These are phyloP conservation scores for Sebastes nivosus DNA, from an alignment of 2,797 vertebrate genomes.

Conservation along the genomic window DNA sequence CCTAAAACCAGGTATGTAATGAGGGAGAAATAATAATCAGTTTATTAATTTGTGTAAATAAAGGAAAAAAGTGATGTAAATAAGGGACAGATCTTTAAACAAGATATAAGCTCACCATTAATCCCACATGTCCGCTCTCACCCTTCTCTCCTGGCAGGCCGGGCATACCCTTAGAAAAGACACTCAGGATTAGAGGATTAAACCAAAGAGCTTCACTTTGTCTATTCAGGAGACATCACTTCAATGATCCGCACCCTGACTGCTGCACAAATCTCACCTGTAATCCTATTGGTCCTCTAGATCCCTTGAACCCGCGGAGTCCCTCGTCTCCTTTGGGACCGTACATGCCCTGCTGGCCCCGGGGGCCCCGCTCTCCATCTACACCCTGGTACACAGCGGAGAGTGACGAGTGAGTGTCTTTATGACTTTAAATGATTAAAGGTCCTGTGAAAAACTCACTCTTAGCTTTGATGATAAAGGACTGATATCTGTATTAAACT, in stretches of 20 bases:
- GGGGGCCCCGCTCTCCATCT: constrained; percentile 89
- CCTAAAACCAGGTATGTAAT: constrained; percentile 77
- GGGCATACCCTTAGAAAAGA: constrained; percentile 89
- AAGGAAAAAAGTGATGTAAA: background rate
- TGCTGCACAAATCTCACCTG: constrained; percentile 83
- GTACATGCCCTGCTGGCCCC: constrained; percentile 96
- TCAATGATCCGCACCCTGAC: background rate
- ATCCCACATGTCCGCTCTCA: constrained; percentile 94
- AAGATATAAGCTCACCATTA: constrained; percentile 85
- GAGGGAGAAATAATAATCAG: background rate
- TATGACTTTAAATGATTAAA: background rate
- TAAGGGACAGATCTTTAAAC: background rate
- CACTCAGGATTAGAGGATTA: constrained; percentile 7
- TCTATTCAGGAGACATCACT: background rate
- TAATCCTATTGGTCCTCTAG: constrained; percentile 90
- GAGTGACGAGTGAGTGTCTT: background rate
- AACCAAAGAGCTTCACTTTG: background rate
- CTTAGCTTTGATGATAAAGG: too few species aligned
- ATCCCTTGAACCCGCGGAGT: constrained; percentile 91
- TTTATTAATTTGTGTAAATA: background rate
- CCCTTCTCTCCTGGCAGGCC: constrained; percentile 96
- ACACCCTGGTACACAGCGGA: constrained; percentile 81
- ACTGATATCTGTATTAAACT: too few species aligned
- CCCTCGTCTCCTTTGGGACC: constrained; percentile 98
- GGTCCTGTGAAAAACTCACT: background rate